Base-by-base conservation (phyloP, 2,888 invertebrate species). In the Timandra comae region DNA sequence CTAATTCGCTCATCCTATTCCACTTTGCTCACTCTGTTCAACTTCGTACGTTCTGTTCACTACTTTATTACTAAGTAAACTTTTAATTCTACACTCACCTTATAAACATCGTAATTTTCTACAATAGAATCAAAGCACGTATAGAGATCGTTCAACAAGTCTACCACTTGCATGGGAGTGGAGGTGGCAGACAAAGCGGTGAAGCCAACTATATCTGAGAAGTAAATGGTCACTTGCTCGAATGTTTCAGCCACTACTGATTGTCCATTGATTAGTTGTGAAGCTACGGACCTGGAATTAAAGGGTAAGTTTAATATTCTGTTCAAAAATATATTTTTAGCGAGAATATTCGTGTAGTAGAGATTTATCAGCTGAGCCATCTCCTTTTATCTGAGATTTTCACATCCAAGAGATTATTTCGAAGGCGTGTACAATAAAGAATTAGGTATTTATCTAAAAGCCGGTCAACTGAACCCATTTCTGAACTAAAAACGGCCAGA, bases 101-200 rank as follows among this genome's bases (percentile, higher is more conserved):
- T 99, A 80, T 99, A 99, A 7, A 98, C 97, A 66, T 97, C 96
- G 64, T 95, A 98, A 66, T 96, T 93, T 70, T 95, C 98, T 34
- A 98, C 95, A 50, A 98, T 97, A 6, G 96, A 94, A 77, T 99
- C 99, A 75, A 99, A 99, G 59, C 96, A 95, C 10, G 98, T 97
- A 79, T 99, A 99, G 43, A 99, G 89, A 82, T 99, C 98, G 77
- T 99, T 99, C 28, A 99, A 90, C 8, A 99, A 89, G 70, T 96
- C 95, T 8, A 99, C 98, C 38, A 96, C 95, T 82, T 97, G 91
- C 77, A 96, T 89, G 0, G 96, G 96, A 4, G 96, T 96, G 54
- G 96, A 96, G 49, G 95, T 90, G 0, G 97, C 96, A 0, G 96
- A 96, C 35, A 97, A 88, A 16, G 95, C 91, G 3, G 97, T 98